Evolutionary conservation across 1,140 invertebrate genomes (phyloP).

Genomic region (Centruroides sculpturatus): DNA sequence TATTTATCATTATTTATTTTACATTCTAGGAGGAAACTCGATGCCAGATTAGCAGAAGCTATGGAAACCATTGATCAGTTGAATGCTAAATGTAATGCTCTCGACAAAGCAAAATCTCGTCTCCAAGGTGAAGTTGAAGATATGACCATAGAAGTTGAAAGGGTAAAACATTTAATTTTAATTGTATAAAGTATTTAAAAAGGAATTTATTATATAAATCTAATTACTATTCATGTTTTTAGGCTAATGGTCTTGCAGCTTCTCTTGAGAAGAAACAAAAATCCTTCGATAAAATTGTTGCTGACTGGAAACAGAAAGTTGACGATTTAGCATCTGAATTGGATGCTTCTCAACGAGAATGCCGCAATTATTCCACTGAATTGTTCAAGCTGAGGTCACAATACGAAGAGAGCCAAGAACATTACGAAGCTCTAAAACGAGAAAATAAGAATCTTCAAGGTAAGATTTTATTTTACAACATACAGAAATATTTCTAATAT

Average conservation of each 20-base stretch:
- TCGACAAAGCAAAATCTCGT: constrained; percentile 96
- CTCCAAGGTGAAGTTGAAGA: constrained; percentile 96
- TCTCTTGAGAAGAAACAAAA: constrained; percentile 99
- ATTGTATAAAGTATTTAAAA: not conserved
- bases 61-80: constrained; percentile 95
- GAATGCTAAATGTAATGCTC: constrained; percentile 86
- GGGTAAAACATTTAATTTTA: constrained; percentile 1
- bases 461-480: not conserved
- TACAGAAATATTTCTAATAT: not conserved
- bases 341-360: constrained; percentile 96
- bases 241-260: constrained; percentile 81
- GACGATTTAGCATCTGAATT: constrained; percentile 93
- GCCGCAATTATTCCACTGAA: constrained; percentile 98
- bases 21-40: constrained; percentile 50
- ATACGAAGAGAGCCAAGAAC: constrained; percentile 94
- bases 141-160: constrained; percentile 92
- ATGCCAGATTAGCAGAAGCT: constrained; percentile 88
- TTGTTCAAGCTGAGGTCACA: constrained; percentile 96
- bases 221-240: not conserved
- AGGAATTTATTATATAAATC: not conserved
- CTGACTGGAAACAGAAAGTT: constrained; percentile 99
- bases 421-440: constrained; percentile 88
- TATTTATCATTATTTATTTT: not conserved
- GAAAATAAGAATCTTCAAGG: constrained; percentile 96
- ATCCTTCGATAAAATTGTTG: constrained; percentile 97